Conservation (phyloP, 2,888 invertebrate species). For the Oligia latruncula region DNA sequence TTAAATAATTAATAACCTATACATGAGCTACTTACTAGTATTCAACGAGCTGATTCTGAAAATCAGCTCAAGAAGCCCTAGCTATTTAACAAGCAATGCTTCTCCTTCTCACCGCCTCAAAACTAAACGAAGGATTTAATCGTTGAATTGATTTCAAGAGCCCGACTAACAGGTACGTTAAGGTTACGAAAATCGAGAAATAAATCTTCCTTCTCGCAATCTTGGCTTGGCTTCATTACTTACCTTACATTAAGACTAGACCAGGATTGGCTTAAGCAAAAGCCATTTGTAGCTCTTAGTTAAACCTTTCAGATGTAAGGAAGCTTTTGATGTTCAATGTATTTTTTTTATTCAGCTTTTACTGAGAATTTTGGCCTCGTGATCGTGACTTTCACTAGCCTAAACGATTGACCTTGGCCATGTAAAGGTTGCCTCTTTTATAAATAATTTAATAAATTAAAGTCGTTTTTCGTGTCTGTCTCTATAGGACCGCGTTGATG, state of each 20-base stretch:
- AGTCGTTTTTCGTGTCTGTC: neutral
- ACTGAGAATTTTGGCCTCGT: neutral
- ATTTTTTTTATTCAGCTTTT: constrained; percentile 21
- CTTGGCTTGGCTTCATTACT: constrained; percentile 49
- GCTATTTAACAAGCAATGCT: constrained; percentile 27
- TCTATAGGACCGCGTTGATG: neutral
- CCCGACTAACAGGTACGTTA: constrained; percentile 46
- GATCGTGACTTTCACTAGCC: neutral
- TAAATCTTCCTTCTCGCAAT: constrained; percentile 54
- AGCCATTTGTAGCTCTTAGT: constrained; percentile 34
- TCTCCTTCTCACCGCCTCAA: constrained; percentile 18
- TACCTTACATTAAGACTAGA: constrained; percentile 44
- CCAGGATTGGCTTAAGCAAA: constrained; percentile 33
- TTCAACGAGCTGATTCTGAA: neutral
- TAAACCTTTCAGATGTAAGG: constrained; percentile 17
- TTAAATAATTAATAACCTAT: neutral
- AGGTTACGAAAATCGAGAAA: constrained; percentile 32
- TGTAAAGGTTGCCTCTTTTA: neutral
- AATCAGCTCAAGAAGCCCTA: neutral
- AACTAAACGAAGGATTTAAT: constrained; percentile 46
- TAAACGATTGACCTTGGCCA: constrained; percentile 1
- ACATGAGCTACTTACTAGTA: neutral
- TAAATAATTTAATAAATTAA: neutral
- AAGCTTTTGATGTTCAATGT: constrained; percentile 18
- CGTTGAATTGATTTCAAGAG: constrained; percentile 59